Conservation (phyloP, 2,797 vertebrate genomes). For the Lepus townsendii region DNA sequence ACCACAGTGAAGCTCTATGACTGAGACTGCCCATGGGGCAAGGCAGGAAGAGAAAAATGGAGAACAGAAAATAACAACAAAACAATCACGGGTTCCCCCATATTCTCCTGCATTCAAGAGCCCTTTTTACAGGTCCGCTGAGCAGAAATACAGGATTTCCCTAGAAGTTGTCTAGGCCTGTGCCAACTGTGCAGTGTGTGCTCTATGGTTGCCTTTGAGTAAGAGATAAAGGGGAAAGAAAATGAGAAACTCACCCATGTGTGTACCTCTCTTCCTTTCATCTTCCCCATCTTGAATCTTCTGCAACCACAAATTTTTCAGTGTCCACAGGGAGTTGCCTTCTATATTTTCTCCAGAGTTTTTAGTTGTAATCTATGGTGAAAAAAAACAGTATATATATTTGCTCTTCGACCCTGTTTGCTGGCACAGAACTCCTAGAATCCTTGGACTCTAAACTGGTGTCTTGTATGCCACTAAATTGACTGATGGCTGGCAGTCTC, state of each 20-base stretch:
- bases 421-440: too few relatives aligned
- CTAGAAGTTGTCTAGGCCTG: not conserved
- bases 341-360: not conserved
- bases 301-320: not conserved
- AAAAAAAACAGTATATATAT: too few relatives aligned
- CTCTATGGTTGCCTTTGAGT: not conserved
- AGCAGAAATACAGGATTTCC: not conserved
- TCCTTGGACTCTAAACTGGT: too few relatives aligned
- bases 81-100: not conserved
- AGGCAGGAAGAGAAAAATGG: not conserved
- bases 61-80: not conserved
- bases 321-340: not conserved
- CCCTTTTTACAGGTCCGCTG: not conserved
- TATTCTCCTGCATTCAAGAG: not conserved
- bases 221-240: not conserved
- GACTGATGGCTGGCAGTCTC: too few relatives aligned
- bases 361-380: not conserved
- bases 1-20: not conserved
- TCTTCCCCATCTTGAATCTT: not conserved
- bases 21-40: not conserved
- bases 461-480: too few relatives aligned
- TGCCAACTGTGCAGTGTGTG: not conserved
- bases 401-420: too few relatives aligned
- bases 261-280: not conserved
- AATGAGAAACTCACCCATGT: not conserved